These are phyloP conservation scores for Festucalex cinctus DNA, from an alignment of 2,113 vertebrate species.

Conservation along the genomic window DNA sequence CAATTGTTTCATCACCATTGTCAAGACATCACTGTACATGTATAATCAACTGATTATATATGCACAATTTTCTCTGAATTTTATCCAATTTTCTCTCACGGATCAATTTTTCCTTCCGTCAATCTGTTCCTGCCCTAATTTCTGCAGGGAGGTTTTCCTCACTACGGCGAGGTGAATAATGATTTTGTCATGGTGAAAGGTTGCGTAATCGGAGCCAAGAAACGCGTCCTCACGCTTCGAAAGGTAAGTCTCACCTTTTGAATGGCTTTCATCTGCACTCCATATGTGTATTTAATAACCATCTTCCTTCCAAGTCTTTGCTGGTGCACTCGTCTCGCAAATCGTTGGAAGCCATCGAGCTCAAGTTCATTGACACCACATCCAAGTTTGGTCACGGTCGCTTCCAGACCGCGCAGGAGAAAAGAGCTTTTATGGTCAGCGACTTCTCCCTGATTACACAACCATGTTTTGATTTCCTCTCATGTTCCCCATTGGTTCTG, in stretches of 20 bases:
- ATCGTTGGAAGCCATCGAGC: constrained; percentile 85
- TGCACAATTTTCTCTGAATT: too few species aligned
- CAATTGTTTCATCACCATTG: too few species aligned
- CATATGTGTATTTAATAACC: neutral
- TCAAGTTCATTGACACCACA: constrained; percentile 97
- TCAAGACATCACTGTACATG: too few species aligned
- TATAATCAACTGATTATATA: too few species aligned
- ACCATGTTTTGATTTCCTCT: neutral
- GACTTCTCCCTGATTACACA: neutral
- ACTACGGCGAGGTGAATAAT: constrained; percentile 93
- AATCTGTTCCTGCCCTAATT: too few species aligned
- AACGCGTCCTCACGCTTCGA: constrained; percentile 90
- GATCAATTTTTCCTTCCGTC: too few species aligned
- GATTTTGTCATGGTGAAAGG: constrained; percentile 97
- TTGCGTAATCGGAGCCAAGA: constrained; percentile 89
- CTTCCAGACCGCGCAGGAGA: constrained; percentile 96
- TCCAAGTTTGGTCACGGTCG: constrained; percentile 95
- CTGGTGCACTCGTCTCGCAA: constrained; percentile 89
- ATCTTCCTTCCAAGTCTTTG: constrained; percentile 73
- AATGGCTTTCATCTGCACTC: neutral
- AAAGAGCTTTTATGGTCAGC: constrained; percentile 91
- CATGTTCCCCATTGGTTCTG: neutral
- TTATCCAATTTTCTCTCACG: too few species aligned
- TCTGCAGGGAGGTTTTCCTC: constrained; percentile 88
- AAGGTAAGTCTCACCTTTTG: constrained; percentile 74